Conservation (phyloP, 2,888 invertebrate species). For the Scaptomyza caliginosa region DNA sequence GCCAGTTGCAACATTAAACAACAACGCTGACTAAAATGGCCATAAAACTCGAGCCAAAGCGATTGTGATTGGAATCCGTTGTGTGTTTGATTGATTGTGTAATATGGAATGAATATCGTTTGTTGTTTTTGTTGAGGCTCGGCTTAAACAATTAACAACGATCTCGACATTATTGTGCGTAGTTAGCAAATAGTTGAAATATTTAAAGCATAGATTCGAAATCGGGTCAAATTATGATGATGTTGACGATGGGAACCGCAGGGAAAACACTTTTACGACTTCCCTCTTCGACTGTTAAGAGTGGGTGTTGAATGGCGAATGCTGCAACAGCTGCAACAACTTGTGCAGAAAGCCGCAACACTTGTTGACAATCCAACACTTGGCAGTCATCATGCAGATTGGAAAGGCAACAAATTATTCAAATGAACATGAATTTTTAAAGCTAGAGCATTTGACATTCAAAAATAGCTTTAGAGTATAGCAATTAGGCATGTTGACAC, state of each 20-base stretch:
- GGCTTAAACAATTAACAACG: conserved; percentile 42
- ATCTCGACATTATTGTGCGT: conserved; percentile 38
- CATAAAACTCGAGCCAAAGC: conserved; percentile 46
- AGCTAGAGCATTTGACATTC: background rate
- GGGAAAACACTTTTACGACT: conserved; percentile 58
- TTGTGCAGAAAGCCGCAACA: conserved; percentile 31
- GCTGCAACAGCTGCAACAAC: conserved; percentile 5
- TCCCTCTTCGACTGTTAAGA: conserved; percentile 22
- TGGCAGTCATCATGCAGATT: conserved; percentile 5
- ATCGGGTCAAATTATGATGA: conserved; percentile 38
- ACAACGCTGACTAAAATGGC: conserved; percentile 56
- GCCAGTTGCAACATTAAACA: conserved; percentile 71
- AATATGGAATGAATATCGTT: conserved; percentile 52
- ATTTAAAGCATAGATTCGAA: conserved; percentile 5
- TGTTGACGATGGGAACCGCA: conserved; percentile 2
- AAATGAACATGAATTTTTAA: background rate
- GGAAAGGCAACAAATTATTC: conserved; percentile 6
- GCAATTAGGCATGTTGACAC: background rate
- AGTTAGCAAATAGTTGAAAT: conserved; percentile 27
- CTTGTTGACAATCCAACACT: conserved; percentile 34
- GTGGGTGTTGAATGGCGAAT: conserved; percentile 14
- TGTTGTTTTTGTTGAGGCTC: conserved; percentile 42
- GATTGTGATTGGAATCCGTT: conserved; percentile 25
- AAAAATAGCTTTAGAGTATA: background rate
- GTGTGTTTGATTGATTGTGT: conserved; percentile 50